Evolutionary conservation across 2,888 invertebrate genomes (phyloP).

Genomic region (Nemotelus pantherinus): DNA sequence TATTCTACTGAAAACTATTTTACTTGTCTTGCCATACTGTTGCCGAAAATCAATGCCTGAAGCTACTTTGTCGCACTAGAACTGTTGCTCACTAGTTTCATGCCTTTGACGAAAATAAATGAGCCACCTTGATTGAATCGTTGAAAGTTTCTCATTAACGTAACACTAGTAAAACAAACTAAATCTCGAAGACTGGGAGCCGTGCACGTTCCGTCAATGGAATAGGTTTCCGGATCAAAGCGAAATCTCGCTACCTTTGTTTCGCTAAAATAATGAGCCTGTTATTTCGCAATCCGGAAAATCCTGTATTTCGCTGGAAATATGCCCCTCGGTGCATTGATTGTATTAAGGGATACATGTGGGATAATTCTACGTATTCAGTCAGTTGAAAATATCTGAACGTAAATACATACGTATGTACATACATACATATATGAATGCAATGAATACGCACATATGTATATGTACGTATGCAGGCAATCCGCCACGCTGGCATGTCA

Average conservation of each 20-base stretch:
- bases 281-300: conserved; percentile 9
- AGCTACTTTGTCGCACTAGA: too few relatives aligned
- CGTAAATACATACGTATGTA: background rate
- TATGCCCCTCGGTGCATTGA: background rate
- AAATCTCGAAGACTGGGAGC: conserved; percentile 9
- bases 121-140: conserved; percentile 8
- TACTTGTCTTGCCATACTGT: too few relatives aligned
- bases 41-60: too few relatives aligned
- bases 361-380: conserved; percentile 15
- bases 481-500: background rate
- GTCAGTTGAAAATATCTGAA: background rate
- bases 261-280: conserved; percentile 34
- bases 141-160: conserved; percentile 28
- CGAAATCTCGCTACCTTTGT: conserved; percentile 30
- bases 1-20: too few relatives aligned
- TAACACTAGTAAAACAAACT: background rate
- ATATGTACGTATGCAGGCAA: background rate
- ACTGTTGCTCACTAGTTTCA: too few relatives aligned
- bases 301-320: background rate
- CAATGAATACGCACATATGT: background rate
- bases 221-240: conserved; percentile 28
- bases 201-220: conserved; percentile 4
- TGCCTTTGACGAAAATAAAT: background rate
- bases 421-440: background rate
- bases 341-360: background rate